Conservation (phyloP, 2,113 vertebrate genomes). For the Sturnus vulgaris region DNA sequence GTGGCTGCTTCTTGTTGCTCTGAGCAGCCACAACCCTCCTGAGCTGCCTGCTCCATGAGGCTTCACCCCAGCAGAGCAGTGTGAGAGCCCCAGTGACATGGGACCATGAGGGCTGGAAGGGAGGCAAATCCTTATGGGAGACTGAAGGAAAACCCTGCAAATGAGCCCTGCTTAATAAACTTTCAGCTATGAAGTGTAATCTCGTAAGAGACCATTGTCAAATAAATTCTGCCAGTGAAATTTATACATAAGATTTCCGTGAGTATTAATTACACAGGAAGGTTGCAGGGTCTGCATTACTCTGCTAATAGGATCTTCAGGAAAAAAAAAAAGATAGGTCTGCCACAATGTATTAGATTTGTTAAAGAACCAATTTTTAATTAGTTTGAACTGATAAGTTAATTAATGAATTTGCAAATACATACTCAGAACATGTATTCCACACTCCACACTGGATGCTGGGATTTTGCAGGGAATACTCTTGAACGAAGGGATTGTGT, state of each 20-base stretch:
- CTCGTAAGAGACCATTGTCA: not conserved
- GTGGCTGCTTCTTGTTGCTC: not conserved
- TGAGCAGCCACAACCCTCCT: not conserved
- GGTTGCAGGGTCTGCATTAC: constrained; percentile 31
- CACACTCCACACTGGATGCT: not conserved
- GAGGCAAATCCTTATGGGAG: not conserved
- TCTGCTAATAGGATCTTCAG: constrained; percentile 30
- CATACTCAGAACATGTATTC: not conserved
- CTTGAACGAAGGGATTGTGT: not conserved
- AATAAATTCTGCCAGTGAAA: not conserved
- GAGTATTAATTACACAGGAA: constrained; percentile 38
- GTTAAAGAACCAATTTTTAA: constrained; percentile 33
- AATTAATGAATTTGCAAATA: constrained; percentile 54
- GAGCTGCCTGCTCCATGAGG: rapidly evolving
- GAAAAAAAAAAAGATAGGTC: constrained; percentile 8
- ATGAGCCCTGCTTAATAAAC: not conserved
- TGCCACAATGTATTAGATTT: constrained; percentile 35
- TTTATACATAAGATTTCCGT: not conserved
- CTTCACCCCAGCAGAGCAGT: not conserved
- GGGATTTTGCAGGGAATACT: not conserved
- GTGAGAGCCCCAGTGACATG: rapidly evolving
- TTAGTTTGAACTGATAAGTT: constrained; percentile 59
- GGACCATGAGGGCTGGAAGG: not conserved
- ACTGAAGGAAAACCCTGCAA: not conserved
- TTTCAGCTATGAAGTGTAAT: not conserved